phyloP scores from a whole-genome alignment of 2,113 vertebrate species.

The Hydrolagus affinis region DNA sequence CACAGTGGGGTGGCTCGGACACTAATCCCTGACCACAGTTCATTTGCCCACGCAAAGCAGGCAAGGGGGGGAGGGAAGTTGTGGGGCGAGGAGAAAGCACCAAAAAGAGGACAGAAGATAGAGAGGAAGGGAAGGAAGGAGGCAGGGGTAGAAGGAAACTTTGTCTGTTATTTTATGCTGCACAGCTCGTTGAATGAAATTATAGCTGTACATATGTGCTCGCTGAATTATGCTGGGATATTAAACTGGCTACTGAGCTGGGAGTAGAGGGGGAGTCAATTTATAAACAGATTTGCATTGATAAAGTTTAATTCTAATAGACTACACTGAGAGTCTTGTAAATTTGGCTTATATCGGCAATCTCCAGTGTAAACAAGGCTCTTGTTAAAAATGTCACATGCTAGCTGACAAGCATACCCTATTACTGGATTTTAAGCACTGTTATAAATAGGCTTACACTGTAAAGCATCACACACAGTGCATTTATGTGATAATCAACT shows the following conservation, averaged over 20 bases:
- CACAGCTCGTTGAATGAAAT: constrained; percentile 3
- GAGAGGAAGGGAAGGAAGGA: no score
- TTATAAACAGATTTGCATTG: background rate
- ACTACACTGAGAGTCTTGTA: background rate
- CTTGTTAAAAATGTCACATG: constrained; percentile 18
- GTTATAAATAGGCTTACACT: background rate
- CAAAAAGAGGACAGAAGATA: no score
- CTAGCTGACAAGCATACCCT: constrained; percentile 14
- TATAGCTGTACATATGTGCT: background rate
- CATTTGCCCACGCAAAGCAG: background rate
- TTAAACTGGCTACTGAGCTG: constrained; percentile 9
- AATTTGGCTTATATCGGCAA: constrained; percentile 2
- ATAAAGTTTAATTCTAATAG: background rate
- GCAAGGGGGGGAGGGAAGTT: no score
- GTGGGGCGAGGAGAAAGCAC: no score
- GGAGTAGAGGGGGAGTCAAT: background rate
- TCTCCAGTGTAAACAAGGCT: background rate
- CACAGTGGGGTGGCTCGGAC: constrained; percentile 27
- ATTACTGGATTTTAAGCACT: constrained; percentile 16
- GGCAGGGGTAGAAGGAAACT: background rate
- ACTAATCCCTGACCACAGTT: constrained; percentile 25
- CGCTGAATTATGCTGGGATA: background rate
- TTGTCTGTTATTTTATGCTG: background rate
- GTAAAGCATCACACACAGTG: background rate
- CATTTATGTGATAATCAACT: constrained; percentile 21